phyloP scores from a whole-genome alignment of 2,797 vertebrate genomes.

The Diceros bicornis region DNA sequence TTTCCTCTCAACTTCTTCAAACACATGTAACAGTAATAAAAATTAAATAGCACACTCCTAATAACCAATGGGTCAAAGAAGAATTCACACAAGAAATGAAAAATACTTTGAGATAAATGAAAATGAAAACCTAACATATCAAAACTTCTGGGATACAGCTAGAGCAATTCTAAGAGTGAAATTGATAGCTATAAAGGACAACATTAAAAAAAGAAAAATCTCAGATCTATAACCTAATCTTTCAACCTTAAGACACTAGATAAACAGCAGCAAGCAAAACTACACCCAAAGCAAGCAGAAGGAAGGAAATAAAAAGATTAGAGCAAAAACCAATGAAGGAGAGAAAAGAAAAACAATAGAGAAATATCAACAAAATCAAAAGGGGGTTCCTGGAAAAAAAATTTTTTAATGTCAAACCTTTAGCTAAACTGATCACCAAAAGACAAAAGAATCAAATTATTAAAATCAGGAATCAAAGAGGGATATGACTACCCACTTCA shows the following conservation, averaged over 20 bases:
- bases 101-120: background rate
- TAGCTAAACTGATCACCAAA: background rate
- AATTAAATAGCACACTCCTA: background rate
- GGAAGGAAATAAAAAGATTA: background rate
- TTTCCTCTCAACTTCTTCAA: background rate
- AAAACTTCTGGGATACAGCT: background rate
- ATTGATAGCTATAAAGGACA: background rate
- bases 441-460: background rate
- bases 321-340: background rate
- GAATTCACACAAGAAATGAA: background rate
- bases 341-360: background rate
- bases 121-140: background rate
- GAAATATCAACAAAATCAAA: background rate
- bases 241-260: background rate
- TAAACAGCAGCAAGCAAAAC: background rate
- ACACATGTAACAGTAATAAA: background rate
- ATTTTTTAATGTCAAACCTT: background rate
- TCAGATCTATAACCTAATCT: background rate
- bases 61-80: background rate
- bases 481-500: background rate
- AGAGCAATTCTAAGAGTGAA: background rate
- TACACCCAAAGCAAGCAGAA: background rate
- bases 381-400: background rate
- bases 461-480: background rate
- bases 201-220: background rate